Conservation (phyloP, 2,888 invertebrate genomes). For the Drosophila cognata region DNA sequence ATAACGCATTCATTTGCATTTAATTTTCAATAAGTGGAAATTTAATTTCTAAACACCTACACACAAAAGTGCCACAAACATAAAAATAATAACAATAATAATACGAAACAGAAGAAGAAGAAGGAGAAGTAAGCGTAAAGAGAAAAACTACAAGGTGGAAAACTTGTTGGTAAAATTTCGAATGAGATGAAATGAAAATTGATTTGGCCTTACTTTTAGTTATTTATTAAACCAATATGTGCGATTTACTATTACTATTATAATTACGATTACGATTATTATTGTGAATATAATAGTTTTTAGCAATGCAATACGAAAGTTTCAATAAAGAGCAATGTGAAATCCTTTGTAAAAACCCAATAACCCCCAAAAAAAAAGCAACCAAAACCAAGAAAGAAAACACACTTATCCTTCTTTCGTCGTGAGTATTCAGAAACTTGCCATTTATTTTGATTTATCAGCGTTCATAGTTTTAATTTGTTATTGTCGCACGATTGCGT, state of each 20-base stretch:
- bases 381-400: conserved; percentile 6
- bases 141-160: conserved; percentile 12
- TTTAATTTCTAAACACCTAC: conserved; percentile 52
- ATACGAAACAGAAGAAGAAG: conserved; percentile 14
- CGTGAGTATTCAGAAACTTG: conserved; percentile 75
- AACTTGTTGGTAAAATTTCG: conserved; percentile 47
- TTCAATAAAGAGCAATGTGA: conserved; percentile 70
- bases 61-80: conserved; percentile 67
- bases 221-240: conserved; percentile 68
- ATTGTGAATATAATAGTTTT: conserved; percentile 63
- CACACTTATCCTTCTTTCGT: conserved; percentile 58
- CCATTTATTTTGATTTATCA: conserved; percentile 70
- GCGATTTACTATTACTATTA: conserved; percentile 49
- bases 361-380: background rate
- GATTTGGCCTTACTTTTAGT: conserved; percentile 76
- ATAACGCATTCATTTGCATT: conserved; percentile 66
- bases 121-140: conserved; percentile 29
- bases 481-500: conserved; percentile 49
- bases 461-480: conserved; percentile 50
- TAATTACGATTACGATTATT: conserved; percentile 56
- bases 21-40: conserved; percentile 62
- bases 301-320: conserved; percentile 65
- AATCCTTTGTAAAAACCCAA: conserved; percentile 46
- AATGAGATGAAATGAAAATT: conserved; percentile 14
- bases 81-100: conserved; percentile 17